Base-by-base conservation (phyloP, 1,140 invertebrate species). In the Oscheius sp. region DNA sequence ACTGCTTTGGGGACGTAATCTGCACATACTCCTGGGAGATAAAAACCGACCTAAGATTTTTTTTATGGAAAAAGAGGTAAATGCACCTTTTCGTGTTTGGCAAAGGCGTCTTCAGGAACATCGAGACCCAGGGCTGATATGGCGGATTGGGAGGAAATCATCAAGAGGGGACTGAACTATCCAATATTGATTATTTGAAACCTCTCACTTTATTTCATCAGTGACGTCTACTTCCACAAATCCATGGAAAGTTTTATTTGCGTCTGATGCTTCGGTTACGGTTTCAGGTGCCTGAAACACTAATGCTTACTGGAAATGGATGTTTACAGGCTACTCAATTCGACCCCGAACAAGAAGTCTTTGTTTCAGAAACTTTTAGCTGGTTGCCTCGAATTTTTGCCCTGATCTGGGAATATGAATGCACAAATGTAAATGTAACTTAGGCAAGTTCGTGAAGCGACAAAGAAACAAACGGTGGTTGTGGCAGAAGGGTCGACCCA, bases 1-100 rank as follows among this genome's bases (percentile, higher is more conserved):
- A 83, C 79, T 10, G 80, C 81, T 10, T 78, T 84, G 18, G 81
- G 81, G 2, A 83, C 79, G 45, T 81, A 84, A 20, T 82, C 81
- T 13, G 80, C 77, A 67, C 82, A 83, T 10, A 83, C 75, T 52
- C 82, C 82, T 0, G 83, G 82, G 0, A 83, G 46, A 26, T 77
- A 78, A 20, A 83, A 67, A 18, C 63, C 72, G 13, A 74, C 52
- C 28, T 68, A 18, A 26, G 34, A 29, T 31, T 20, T 38, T 15
- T 7, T 63, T 4, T 3, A 68, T 58, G 20, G 13, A 59, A 68
- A 10, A 70, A 73, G n/a, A 76, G 36, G 35, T 13, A 63, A 18
- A 36, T 15, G 35, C 7, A 38, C 61, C 59, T 80, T 81, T 71
- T 83, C 77, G 32, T 83, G 76, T 34, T 78, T 61, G 15, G 71